These are phyloP conservation scores for Megalops atlanticus DNA, from an alignment of 2,113 vertebrate species.

Conservation along the genomic window DNA sequence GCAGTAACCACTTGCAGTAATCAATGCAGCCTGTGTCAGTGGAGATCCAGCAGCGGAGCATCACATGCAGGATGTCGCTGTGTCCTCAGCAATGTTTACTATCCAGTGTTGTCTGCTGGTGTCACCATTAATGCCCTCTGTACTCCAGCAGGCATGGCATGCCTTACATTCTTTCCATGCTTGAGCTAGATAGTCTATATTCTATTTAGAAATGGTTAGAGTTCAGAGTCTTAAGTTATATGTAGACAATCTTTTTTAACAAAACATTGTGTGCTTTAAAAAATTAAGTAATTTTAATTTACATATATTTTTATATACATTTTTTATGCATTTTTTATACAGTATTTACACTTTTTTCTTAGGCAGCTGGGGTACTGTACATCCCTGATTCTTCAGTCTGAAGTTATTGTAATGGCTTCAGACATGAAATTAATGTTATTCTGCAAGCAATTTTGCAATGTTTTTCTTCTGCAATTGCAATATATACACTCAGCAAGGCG, in stretches of 20 bases:
- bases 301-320: too few species aligned
- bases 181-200: not conserved
- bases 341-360: not conserved
- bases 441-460: not conserved
- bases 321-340: too few species aligned
- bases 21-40: not conserved
- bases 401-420: not conserved
- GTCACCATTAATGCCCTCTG: slow-evolving; percentile 26
- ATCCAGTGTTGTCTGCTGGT: slow-evolving; percentile 27
- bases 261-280: too few species aligned
- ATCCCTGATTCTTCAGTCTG: not conserved
- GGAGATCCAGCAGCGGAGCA: too few species aligned
- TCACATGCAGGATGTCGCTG: not conserved
- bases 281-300: too few species aligned
- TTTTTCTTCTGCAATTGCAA: slow-evolving; percentile 44
- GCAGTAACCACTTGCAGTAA: too few species aligned
- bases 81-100: not conserved
- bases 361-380: not conserved
- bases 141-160: slow-evolving; percentile 12
- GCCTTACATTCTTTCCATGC: slow-evolving; percentile 17
- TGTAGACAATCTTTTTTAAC: too few species aligned
- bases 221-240: not conserved
- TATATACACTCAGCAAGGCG: slow-evolving; percentile 33
- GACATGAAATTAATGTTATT: not conserved
- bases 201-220: not conserved